These are phyloP conservation scores for Python bivittatus DNA, from an alignment of 2,113 vertebrate genomes.

Conservation along the genomic window DNA sequence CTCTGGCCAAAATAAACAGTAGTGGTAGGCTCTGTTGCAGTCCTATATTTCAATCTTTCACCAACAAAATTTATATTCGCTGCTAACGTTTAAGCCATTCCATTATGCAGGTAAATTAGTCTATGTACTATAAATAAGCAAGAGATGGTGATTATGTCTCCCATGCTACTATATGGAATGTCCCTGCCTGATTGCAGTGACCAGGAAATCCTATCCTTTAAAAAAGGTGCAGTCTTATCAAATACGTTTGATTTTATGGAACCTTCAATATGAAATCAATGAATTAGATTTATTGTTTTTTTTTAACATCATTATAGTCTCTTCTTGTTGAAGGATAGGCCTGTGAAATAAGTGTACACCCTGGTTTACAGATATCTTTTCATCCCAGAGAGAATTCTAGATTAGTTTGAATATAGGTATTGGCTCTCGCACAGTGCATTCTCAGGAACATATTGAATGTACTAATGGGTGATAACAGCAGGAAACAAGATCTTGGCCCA, in stretches of 20 bases:
- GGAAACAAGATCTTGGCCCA: constrained; percentile 14
- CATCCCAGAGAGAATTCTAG: not conserved
- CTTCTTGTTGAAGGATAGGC: not conserved
- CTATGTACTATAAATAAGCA: not conserved
- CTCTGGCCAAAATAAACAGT: not conserved
- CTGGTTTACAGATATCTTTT: not conserved
- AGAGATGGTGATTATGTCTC: not conserved
- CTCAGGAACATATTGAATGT: not conserved
- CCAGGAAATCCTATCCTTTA: not conserved
- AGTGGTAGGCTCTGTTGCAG: not conserved
- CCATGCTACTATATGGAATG: not conserved
- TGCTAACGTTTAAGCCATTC: not conserved
- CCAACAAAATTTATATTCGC: not conserved
- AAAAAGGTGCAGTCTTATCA: not conserved
- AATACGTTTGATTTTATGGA: not conserved
- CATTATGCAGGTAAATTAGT: not conserved
- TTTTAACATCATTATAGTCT: not conserved
- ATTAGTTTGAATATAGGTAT: not conserved
- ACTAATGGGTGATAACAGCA: constrained; percentile 1
- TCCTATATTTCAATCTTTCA: not conserved
- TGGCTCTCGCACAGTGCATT: not conserved
- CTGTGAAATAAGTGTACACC: not conserved
- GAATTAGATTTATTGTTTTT: not conserved
- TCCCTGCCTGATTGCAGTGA: not conserved
- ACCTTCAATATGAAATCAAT: not conserved